Evolutionary conservation across 2,113 vertebrate species (phyloP), one percentile per base, ranked within the genome.

Genomic region (Fulica atra): DNA sequence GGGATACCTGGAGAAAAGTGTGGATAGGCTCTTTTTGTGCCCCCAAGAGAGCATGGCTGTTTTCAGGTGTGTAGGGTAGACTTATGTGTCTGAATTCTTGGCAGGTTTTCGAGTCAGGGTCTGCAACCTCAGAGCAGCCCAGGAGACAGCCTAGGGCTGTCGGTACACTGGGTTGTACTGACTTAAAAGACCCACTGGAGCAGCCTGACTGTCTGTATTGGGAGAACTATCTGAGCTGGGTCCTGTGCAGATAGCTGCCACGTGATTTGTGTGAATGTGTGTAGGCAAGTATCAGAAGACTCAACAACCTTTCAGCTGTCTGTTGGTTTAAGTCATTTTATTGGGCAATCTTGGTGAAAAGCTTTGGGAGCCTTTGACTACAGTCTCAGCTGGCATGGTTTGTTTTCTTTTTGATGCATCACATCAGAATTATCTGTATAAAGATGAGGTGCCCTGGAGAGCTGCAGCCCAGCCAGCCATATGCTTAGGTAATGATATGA

Each of bases 101-200:
- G 33, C 17, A 20, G 3, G 16, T 69, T 72, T 70, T 28, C 1
- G 0, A 66, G 26, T 44, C 28, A 33, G 46, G 23, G 33, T 73
- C 51, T 44, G 1, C 0, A 60, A 60, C 7, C 42, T 82, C 42
- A 44, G 54, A 35, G 60, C 31, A 68, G 35, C 3, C 2, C 36
- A 33, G 46, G 26, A 78, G 33, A 77, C 38, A 77, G 35, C 19
- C 20, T 28, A 16, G 18, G 35, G 33, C 20, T 78, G 50, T 29
- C 18, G 20, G 69, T 29, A n/a, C n/a, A 2, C 26, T 11, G 18
- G 16, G 29, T 35, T 5, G 1, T 19, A 13, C 3, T 1, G 1
- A 23, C 3, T 1, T 53, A 9, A 9, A 35, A n/a, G 42, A 73
- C 13, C 7, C 36, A 40, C 44, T 29, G 46, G n/a, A 71, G 26